These are phyloP conservation scores for Pseudopipra pipra DNA, from an alignment of 2,113 vertebrate species.

Conservation along the genomic window DNA sequence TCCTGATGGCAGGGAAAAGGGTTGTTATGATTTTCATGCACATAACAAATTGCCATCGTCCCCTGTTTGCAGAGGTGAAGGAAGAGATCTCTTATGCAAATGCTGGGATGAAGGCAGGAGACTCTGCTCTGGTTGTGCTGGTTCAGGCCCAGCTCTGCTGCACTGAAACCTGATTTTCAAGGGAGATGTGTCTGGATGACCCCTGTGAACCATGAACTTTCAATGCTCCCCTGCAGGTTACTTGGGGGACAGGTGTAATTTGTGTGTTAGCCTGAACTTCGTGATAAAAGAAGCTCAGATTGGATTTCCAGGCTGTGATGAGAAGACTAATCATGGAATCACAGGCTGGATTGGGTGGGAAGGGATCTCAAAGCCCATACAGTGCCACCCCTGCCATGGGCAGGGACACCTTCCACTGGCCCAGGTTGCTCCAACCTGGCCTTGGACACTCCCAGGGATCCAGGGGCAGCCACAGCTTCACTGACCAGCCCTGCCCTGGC, in stretches of 20 bases:
- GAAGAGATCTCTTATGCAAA: neutral
- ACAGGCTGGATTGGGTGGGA: accelerated
- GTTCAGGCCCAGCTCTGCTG: neutral
- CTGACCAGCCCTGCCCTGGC: neutral
- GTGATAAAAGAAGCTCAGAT: neutral
- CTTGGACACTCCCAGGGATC: neutral
- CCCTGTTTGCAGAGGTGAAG: neutral
- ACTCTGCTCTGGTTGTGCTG: neutral
- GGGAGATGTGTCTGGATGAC: neutral
- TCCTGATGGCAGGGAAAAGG: neutral
- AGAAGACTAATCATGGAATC: neutral
- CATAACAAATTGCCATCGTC: neutral
- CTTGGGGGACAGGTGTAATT: neutral
- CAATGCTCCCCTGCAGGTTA: neutral
- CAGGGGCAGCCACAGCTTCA: neutral
- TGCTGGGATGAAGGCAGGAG: neutral
- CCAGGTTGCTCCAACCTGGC: neutral
- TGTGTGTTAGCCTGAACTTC: neutral
- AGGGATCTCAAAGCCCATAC: accelerated
- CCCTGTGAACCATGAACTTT: neutral
- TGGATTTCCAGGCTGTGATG: neutral
- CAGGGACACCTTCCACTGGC: neutral
- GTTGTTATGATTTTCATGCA: neutral
- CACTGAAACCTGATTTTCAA: neutral
- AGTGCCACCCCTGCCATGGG: neutral